phyloP scores from a whole-genome alignment of 2,797 vertebrate genomes.

The Oreochromis grahami region DNA sequence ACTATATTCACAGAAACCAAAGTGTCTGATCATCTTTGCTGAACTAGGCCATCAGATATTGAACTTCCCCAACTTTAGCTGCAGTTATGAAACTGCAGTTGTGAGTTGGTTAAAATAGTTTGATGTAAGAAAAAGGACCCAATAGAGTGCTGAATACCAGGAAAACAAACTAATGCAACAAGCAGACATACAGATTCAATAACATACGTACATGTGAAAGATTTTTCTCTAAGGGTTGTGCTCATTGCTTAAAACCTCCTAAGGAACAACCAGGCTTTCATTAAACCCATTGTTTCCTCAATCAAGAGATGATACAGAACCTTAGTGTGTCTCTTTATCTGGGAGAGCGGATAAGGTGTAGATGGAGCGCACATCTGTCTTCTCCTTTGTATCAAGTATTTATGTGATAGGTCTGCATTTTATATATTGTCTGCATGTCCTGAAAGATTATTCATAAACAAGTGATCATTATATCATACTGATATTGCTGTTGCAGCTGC shows the following conservation, averaged over 20 bases:
- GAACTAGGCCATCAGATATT: not conserved
- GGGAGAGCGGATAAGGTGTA: fast-evolving
- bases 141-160: not conserved
- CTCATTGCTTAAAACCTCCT: not conserved
- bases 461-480: not conserved
- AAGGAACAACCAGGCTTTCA: not conserved
- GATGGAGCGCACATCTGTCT: not conserved
- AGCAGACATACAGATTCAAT: not conserved
- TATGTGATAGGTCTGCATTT: not conserved
- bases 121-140: not conserved
- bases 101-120: not conserved
- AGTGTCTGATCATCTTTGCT: not conserved
- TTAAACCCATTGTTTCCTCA: not conserved
- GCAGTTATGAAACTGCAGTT: not conserved
- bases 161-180: not conserved
- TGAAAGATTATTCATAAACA: not conserved
- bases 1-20: not conserved
- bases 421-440: not conserved
- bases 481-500: not conserved
- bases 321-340: not conserved
- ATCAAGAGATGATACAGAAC: not conserved
- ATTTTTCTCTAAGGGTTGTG: not conserved
- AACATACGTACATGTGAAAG: not conserved
- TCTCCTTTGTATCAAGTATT: not conserved
- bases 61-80: not conserved